Percentiles rank a stretch among this genome's conserved stretches.
These are phyloP conservation scores for Aphelenchoides avenae DNA, from an alignment of 1,140 invertebrate species.

Conservation along the genomic window DNA sequence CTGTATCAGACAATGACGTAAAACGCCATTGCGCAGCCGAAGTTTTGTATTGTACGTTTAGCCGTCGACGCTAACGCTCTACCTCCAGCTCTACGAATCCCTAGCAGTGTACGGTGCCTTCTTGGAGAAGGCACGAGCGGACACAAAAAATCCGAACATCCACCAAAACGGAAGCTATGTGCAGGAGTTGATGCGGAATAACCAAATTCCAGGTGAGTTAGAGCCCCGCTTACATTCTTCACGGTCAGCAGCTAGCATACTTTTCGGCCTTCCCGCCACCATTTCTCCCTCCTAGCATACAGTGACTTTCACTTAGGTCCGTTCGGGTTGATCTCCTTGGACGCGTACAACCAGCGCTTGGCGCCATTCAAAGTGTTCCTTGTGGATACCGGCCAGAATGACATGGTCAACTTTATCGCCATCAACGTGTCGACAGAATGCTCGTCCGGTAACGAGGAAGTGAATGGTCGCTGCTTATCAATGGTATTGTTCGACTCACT, in stretches of 20 bases:
- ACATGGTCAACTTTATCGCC: too few relatives aligned
- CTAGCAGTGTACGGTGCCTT: slow-evolving; percentile 15
- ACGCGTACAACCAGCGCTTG: slow-evolving; percentile 26
- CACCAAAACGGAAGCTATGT: slow-evolving; percentile 12
- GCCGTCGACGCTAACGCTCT: slow-evolving; percentile 1
- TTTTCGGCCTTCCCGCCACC: too few relatives aligned
- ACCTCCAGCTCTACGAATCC: slow-evolving; percentile 24
- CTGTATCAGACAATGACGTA: too few relatives aligned
- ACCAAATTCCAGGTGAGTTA: slow-evolving; percentile 2
- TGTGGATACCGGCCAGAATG: too few relatives aligned
- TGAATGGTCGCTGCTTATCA: slow-evolving; percentile 9
- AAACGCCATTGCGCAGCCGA: too few relatives aligned
- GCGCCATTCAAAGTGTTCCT: slow-evolving; percentile 27
- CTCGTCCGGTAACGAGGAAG: too few relatives aligned
- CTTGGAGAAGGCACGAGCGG: slow-evolving; percentile 5
- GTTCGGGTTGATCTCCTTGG: slow-evolving; percentile 31
- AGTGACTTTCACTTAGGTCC: slow-evolving; percentile 21
- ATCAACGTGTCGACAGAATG: too few relatives aligned
- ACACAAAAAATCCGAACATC: background rate
- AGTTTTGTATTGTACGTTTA: too few relatives aligned
- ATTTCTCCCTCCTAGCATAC: too few relatives aligned
- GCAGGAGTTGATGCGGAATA: slow-evolving; percentile 4
- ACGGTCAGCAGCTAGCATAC: too few relatives aligned
- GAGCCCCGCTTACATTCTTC: background rate
- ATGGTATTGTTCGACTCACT: background rate